Conservation (phyloP, 2,888 invertebrate species). For the Sphaeridia pumilis region DNA sequence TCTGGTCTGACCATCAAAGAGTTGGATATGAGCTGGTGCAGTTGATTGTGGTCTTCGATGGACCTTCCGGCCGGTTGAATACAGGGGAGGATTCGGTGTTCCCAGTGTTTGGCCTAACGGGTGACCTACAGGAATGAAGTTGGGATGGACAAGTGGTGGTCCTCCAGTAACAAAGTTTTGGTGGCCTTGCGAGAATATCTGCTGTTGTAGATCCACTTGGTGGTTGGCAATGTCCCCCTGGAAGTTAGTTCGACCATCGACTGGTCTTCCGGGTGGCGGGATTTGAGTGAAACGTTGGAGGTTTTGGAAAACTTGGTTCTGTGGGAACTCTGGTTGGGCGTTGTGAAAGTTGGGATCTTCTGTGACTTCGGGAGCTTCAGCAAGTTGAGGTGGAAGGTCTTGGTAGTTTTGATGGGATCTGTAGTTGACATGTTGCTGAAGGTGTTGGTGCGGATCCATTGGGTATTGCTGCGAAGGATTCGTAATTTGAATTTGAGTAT, state of each 20-base stretch:
- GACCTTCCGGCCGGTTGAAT: neutral
- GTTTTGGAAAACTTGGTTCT: conserved; percentile 3
- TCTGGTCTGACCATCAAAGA: conserved; percentile 11
- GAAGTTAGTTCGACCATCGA: conserved; percentile 2
- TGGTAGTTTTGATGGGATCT: conserved; percentile 1
- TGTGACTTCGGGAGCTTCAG: conserved; percentile 7
- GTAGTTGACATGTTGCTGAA: neutral
- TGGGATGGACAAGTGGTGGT: neutral
- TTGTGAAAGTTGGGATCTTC: conserved; percentile 2
- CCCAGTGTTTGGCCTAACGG: conserved; percentile 6
- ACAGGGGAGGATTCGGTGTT: neutral
- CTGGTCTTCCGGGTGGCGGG: conserved; percentile 2
- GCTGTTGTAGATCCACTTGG: neutral
- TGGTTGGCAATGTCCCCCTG: conserved; percentile 13
- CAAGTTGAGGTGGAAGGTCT: conserved; percentile 8
- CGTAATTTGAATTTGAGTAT: conserved; percentile 4
- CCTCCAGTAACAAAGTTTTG: neutral
- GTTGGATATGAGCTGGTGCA: conserved; percentile 12
- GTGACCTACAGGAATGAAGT: neutral
- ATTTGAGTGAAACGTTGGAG: conserved; percentile 8
- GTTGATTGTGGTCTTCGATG: neutral
- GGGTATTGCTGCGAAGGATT: conserved; percentile 4
- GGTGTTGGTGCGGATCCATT: neutral
- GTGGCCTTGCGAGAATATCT: neutral
- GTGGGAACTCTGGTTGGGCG: neutral